These are phyloP conservation scores for Zygaena filipendulae DNA, from an alignment of 2,888 invertebrate genomes.

Conservation along the genomic window DNA sequence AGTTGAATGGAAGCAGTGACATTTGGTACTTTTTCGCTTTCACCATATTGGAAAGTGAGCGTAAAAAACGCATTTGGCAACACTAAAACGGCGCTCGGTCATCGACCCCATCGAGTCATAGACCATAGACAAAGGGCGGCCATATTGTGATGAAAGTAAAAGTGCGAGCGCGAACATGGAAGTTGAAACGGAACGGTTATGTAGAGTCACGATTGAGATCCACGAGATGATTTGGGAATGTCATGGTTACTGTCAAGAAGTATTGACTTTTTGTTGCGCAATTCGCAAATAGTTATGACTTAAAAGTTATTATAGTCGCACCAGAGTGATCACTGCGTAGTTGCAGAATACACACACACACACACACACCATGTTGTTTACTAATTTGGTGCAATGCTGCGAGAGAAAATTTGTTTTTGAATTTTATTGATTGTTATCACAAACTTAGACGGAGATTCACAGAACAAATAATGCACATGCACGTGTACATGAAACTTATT, in stretches of 20 bases:
- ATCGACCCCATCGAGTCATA: slow-evolving; percentile 47
- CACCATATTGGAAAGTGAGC: slow-evolving; percentile 68
- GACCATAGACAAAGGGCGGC: slow-evolving; percentile 57
- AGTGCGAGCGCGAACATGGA: slow-evolving; percentile 33
- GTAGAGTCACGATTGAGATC: slow-evolving; percentile 45
- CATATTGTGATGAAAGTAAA: slow-evolving; percentile 59
- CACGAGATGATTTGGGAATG: slow-evolving; percentile 62
- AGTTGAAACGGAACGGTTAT: slow-evolving; percentile 15
- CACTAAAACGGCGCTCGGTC: slow-evolving; percentile 51
- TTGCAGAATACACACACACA: too few relatives aligned
- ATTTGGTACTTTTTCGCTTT: slow-evolving; percentile 65
- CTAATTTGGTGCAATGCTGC: too few relatives aligned
- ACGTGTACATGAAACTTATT: too few relatives aligned
- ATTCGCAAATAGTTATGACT: too few relatives aligned
- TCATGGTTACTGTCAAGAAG: slow-evolving; percentile 46
- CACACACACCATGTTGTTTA: too few relatives aligned
- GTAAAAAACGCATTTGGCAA: slow-evolving; percentile 67
- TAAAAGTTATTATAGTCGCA: too few relatives aligned
- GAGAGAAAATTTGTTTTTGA: too few relatives aligned
- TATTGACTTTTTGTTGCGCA: slow-evolving; percentile 27
- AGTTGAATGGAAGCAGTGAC: slow-evolving; percentile 63
- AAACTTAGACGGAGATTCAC: too few relatives aligned
- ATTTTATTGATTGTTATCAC: too few relatives aligned
- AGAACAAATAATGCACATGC: too few relatives aligned
- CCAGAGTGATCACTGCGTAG: too few relatives aligned